Evolutionary conservation across 2,113 vertebrate genomes (phyloP).

Genomic region (Bujurquina vittata): DNA sequence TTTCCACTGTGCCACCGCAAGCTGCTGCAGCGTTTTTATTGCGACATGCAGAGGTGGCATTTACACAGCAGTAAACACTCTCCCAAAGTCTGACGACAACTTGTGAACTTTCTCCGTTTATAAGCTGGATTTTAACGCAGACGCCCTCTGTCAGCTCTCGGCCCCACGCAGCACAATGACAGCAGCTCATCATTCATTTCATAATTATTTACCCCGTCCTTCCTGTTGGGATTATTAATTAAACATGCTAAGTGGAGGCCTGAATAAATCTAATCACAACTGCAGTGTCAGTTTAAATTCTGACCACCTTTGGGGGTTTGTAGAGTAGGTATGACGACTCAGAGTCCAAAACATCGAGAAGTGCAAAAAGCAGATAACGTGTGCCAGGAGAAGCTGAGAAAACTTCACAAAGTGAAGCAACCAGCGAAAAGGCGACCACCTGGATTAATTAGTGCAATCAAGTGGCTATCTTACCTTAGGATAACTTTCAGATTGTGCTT

Average conservation of each 20-base stretch:
- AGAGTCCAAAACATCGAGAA: not conserved
- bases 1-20: constrained; percentile 53
- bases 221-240: not conserved
- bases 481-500: not conserved
- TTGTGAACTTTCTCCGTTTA: constrained; percentile 23
- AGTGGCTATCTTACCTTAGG: not conserved
- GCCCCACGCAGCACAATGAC: not conserved
- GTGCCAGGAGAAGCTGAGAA: not conserved
- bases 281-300: not conserved
- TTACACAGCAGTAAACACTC: constrained; percentile 53
- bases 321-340: not conserved
- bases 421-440: too few relatives aligned
- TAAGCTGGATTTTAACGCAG: not conserved
- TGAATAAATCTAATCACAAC: not conserved
- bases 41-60: constrained; percentile 58
- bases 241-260: too few relatives aligned
- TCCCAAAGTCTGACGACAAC: constrained; percentile 23
- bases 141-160: not conserved
- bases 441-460: not conserved
- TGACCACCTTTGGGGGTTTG: not conserved
- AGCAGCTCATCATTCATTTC: not conserved
- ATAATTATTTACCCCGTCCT: not conserved
- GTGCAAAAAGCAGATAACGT: not conserved
- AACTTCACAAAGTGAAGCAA: not conserved
- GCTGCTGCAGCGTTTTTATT: constrained; percentile 53